Percentiles rank a stretch among this genome's conserved stretches.
These are phyloP conservation scores for Micoletzkya japonica DNA, from an alignment of 2,888 invertebrate genomes.

Conservation along the genomic window DNA sequence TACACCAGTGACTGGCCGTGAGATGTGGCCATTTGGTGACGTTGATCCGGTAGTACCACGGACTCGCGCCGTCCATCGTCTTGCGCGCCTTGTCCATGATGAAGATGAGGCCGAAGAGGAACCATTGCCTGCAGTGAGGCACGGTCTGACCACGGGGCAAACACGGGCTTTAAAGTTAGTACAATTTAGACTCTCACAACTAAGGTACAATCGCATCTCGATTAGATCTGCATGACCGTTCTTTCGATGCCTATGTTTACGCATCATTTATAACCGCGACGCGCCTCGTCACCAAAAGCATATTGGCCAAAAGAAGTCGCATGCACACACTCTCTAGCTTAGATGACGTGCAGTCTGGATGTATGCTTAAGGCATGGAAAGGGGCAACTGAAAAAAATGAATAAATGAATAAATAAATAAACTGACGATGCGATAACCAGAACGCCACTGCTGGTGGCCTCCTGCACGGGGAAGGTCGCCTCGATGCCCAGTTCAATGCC, in stretches of 20 bases:
- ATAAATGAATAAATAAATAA: background rate
- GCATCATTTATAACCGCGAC: no score
- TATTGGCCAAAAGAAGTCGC: no score
- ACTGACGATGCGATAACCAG: slow-evolving; percentile 51
- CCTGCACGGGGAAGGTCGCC: slow-evolving; percentile 57
- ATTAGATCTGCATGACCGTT: no score
- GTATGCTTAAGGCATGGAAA: no score
- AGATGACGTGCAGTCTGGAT: no score
- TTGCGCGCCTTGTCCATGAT: slow-evolving; percentile 18
- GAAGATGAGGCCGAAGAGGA: slow-evolving; percentile 27
- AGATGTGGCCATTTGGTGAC: background rate
- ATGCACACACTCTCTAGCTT: no score
- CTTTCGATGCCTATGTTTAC: no score
- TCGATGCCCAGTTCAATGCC: slow-evolving; percentile 57
- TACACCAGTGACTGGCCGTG: background rate
- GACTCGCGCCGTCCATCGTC: no score
- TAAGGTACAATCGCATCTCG: no score
- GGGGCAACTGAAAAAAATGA: background rate
- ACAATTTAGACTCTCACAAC: background rate
- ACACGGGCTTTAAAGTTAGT: background rate
- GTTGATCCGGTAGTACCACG: background rate
- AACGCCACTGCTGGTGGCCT: slow-evolving; percentile 57
- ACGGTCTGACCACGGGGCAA: background rate
- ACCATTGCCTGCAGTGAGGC: slow-evolving; percentile 25
- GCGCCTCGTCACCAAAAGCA: no score